phyloP scores from a whole-genome alignment of 2,797 vertebrate species.

The Chelmon rostratus region DNA sequence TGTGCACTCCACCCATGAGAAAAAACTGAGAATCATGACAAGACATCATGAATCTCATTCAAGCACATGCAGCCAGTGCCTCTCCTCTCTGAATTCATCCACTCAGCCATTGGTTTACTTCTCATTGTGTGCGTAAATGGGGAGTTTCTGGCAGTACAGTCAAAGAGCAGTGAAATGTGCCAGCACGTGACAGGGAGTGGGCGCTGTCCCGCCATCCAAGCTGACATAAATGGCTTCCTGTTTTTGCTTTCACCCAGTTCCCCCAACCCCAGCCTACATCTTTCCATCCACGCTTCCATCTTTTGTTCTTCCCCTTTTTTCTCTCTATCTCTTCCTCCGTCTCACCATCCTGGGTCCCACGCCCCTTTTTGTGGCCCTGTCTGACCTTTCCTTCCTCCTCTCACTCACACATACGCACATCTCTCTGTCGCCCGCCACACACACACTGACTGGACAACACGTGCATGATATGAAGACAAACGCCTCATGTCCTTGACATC shows the following conservation, averaged over 20 bases:
- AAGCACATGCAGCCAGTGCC: slow-evolving; percentile 22
- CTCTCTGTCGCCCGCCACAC: slow-evolving; percentile 26
- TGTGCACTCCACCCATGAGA: slow-evolving; percentile 28
- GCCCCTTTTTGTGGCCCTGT: slow-evolving; percentile 65
- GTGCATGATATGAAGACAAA: slow-evolving; percentile 52
- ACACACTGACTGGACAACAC: slow-evolving; percentile 43
- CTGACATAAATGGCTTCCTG: slow-evolving; percentile 66
- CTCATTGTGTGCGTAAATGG: slow-evolving; percentile 22
- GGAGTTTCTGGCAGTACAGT: slow-evolving; percentile 28
- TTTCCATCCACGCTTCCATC: slow-evolving; percentile 70
- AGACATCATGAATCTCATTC: slow-evolving; percentile 31
- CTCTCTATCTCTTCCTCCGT: slow-evolving; percentile 63
- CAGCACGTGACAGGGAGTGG: slow-evolving; percentile 56
- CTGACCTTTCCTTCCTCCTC: slow-evolving; percentile 71
- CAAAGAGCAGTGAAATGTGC: slow-evolving; percentile 48
- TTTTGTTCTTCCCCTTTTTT: slow-evolving; percentile 60
- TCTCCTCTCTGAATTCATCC: slow-evolving; percentile 17
- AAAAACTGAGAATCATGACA: slow-evolving; percentile 39
- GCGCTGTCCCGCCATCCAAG: slow-evolving; percentile 42
- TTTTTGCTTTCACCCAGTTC: slow-evolving; percentile 56
- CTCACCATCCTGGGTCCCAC: slow-evolving; percentile 64
- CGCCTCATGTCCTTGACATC: slow-evolving; percentile 41
- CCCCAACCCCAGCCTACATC: slow-evolving; percentile 34
- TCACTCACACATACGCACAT: slow-evolving; percentile 40
- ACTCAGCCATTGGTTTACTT: slow-evolving; percentile 23